Conservation (phyloP, 64 coral and sea anemone genomes). For the Pocillopora verrucosa region DNA sequence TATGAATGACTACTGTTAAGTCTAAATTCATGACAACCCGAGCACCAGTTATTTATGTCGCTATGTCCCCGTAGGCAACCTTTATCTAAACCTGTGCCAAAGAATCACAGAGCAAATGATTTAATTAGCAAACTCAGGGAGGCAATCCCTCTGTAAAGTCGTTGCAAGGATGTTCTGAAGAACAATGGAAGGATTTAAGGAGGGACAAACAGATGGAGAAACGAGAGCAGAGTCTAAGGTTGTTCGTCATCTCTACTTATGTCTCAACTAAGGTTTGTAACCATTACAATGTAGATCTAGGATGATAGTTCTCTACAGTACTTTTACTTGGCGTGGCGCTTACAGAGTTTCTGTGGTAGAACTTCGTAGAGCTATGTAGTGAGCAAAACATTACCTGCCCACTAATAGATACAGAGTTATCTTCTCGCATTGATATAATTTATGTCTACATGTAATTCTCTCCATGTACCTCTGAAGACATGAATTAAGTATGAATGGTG, state of each 20-base stretch:
- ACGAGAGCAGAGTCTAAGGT: not conserved
- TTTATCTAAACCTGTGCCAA: not conserved
- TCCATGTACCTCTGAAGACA: too few species aligned
- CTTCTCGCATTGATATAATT: too few species aligned
- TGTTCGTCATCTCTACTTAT: conserved; percentile 75
- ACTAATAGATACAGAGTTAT: too few species aligned
- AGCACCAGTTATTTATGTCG: not conserved
- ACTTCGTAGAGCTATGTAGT: too few species aligned
- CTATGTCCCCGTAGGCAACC: not conserved
- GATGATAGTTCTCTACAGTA: too few species aligned
- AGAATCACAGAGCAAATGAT: not conserved
- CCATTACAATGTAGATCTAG: too few species aligned
- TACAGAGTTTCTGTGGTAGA: too few species aligned
- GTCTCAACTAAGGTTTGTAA: conserved; percentile 69
- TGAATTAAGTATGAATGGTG: too few species aligned
- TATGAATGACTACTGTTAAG: not conserved
- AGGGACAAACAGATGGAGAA: not conserved
- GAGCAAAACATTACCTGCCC: too few species aligned
- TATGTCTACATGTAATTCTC: not conserved
- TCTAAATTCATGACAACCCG: not conserved
- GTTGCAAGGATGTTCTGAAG: not conserved
- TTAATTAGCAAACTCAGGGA: not conserved
- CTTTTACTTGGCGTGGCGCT: too few species aligned
- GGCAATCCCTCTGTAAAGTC: not conserved
- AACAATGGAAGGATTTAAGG: too few species aligned